Evolutionary conservation across 2,797 vertebrate genomes (phyloP), one percentile per base, ranked within the genome.

Genomic region (Hypotaenidia philippensis): DNA sequence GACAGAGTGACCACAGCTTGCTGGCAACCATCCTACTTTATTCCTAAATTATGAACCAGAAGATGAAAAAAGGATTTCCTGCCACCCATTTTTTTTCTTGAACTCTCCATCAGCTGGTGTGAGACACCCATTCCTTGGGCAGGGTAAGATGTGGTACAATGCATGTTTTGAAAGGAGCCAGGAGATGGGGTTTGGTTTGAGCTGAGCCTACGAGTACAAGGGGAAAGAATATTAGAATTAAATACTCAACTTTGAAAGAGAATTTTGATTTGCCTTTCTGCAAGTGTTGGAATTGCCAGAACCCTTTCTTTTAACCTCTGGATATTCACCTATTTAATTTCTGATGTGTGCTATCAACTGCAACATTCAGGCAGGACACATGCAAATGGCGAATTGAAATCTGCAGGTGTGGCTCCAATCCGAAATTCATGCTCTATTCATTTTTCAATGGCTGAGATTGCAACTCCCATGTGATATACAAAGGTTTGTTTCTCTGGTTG

Each of bases 391-490:
- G 52, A 74, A 65, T 12, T 74, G 56, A 89, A 69, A 56, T 77
- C 52, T 93, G 69, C 81, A 87, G 64, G n/a, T 71, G 85, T 89
- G 74, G 60, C 74, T 70, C 21, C 52, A 49, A 36, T 66, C 64
- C 0, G 5, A 69, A 81, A 89, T 87, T 87, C 74, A 36, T 26
- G 4, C 52, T 29, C 45, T 60, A 21, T 75, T 91, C 70, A 68
- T 60, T 80, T 89, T 76, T 83, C 60, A 79, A 12, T 75, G 89
- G 68, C 71, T 89, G 78, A 83, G 74, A 76, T 83, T 85, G 49
- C 44, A 75, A 34, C 56, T 83, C 29, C 18, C n/a, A 25, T 50
- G 56, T 77, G 45, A 34, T 41, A 34, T 5, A 44, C 26, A 71
- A 65, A 79, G 36, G 78, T 69, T 83, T 86, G 45, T 72, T 86